These are phyloP conservation scores for Dendroctonus ponderosae DNA, from an alignment of 1,140 invertebrate genomes.

Conservation along the genomic window DNA sequence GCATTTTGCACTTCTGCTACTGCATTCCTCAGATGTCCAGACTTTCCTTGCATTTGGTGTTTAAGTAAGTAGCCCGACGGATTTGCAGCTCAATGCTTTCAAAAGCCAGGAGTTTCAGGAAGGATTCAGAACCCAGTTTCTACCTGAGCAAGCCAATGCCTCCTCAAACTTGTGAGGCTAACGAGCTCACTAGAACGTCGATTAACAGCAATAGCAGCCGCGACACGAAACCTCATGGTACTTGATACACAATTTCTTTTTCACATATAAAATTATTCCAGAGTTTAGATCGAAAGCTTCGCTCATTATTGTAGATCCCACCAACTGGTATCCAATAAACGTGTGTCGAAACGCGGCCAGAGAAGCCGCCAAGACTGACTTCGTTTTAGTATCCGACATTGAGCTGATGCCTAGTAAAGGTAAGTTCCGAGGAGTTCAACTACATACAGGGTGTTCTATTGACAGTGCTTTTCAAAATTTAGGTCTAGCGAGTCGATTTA, in stretches of 20 bases:
- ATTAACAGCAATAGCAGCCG: too few species aligned
- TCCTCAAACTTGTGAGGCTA: slow-evolving; percentile 18
- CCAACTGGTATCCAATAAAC: slow-evolving; percentile 67
- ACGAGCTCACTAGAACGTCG: background rate
- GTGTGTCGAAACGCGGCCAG: slow-evolving; percentile 71
- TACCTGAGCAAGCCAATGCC: slow-evolving; percentile 5
- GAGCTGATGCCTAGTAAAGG: slow-evolving; percentile 68
- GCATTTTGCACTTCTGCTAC: slow-evolving; percentile 62
- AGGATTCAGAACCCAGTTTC: slow-evolving; percentile 3
- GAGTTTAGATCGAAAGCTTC: background rate
- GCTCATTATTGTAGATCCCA: background rate
- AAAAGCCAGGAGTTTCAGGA: slow-evolving; percentile 4
- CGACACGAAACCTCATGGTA: too few species aligned
- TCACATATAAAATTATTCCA: too few species aligned
- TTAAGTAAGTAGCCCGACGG: slow-evolving; percentile 39
- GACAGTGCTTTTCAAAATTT: background rate
- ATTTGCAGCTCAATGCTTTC: background rate
- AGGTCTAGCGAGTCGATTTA: slow-evolving; percentile 60
- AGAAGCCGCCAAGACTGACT: slow-evolving; percentile 59
- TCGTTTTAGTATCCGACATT: slow-evolving; percentile 75
- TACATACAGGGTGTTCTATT: background rate
- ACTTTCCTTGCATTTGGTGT: slow-evolving; percentile 70
- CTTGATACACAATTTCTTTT: too few species aligned
- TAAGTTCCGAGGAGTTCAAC: background rate
- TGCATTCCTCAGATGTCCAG: slow-evolving; percentile 67